Evolutionary conservation across 2,888 invertebrate genomes (phyloP).

Genomic region (Euplexia lucipara): DNA sequence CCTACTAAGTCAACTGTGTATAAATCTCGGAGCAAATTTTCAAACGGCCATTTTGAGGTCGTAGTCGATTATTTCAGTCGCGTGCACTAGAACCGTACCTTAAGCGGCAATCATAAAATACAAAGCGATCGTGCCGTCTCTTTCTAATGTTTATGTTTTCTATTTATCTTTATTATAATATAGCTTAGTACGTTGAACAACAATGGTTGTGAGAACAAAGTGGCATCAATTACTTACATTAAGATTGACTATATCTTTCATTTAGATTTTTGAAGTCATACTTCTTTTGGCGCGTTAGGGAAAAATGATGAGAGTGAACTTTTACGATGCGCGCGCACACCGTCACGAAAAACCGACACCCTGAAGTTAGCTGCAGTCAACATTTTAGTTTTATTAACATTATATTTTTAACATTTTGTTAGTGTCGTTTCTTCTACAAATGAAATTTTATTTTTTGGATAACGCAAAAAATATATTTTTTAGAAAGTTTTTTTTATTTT

Average conservation of each 20-base stretch:
- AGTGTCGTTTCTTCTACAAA: no score
- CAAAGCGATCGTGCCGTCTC: conserved; percentile 60
- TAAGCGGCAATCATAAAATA: conserved; percentile 57
- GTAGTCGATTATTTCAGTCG: conserved; percentile 25
- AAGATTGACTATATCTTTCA: background rate
- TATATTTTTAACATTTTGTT: no score
- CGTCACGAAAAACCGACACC: no score
- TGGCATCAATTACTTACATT: conserved; percentile 44
- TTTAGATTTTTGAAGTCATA: no score
- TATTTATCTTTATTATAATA: conserved; percentile 44
- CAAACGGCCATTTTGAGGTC: background rate
- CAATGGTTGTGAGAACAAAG: conserved; percentile 53
- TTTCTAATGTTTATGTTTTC: conserved; percentile 40
- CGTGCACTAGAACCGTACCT: conserved; percentile 47
- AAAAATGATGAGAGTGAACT: no score
- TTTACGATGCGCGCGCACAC: no score
- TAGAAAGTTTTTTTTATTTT: no score
- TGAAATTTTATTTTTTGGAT: no score
- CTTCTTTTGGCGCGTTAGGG: no score
- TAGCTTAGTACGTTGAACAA: conserved; percentile 60
- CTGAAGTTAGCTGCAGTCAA: no score
- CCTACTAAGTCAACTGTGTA: background rate
- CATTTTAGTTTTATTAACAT: no score
- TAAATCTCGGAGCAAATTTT: conserved; percentile 8
- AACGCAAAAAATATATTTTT: no score